phyloP scores from a whole-genome alignment of 1,140 invertebrate genomes.

The Gerris buenoi region DNA sequence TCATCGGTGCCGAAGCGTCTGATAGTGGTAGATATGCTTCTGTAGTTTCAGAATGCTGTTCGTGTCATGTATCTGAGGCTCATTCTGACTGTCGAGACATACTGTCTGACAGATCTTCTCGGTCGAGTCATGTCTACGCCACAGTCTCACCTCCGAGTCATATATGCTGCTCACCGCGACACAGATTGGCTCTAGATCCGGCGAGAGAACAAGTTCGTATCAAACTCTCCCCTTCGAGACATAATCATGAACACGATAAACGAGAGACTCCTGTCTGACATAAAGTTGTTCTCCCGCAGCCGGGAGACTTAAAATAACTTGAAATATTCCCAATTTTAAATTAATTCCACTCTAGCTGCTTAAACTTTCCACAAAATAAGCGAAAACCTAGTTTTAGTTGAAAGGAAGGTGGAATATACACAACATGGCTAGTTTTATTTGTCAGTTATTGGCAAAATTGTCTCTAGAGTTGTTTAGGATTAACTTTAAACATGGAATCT shows the following conservation, averaged over 20 bases:
- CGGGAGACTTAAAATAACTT: no score
- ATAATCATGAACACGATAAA: neutral
- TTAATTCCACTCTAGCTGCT: no score
- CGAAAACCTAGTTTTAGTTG: no score
- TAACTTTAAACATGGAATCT: no score
- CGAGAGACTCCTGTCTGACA: conserved; percentile 2
- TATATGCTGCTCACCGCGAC: neutral
- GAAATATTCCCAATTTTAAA: no score
- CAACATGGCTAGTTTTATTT: no score
- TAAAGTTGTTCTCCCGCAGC: neutral
- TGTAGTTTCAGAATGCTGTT: conserved; percentile 14
- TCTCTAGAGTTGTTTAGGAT: no score
- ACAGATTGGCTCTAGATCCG: neutral
- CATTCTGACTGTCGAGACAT: conserved; percentile 22
- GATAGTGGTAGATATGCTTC: conserved; percentile 16
- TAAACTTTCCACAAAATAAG: no score
- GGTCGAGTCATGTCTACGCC: conserved; percentile 20
- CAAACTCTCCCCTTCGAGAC: neutral
- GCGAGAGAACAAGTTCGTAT: neutral
- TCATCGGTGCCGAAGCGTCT: conserved; percentile 20
- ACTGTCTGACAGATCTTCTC: conserved; percentile 17
- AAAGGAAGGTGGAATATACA: no score
- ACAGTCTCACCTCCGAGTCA: conserved; percentile 16
- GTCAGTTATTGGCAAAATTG: no score
- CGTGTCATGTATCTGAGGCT: conserved; percentile 15